A percentile compares a stretch with the other conserved stretches of the same genome.
Conservation (phyloP, 2,888 invertebrate species). For the Agrochola lychnidis region DNA sequence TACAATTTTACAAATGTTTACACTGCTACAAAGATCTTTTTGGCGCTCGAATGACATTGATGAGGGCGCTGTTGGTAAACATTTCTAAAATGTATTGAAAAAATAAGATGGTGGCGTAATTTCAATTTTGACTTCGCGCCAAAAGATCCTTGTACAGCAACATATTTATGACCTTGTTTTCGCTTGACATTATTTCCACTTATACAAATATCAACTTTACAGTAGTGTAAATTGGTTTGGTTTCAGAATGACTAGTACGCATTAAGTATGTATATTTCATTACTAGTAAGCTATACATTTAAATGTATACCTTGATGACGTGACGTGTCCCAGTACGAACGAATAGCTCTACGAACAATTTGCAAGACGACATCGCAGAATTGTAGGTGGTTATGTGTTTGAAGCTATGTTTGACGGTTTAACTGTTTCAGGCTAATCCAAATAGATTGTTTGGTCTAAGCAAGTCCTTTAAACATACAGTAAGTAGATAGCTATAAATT, state of each 20-base stretch:
- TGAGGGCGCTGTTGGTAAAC: neutral
- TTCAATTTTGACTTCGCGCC: neutral
- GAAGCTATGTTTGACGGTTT: slow-evolving; percentile 8
- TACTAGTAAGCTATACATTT: neutral
- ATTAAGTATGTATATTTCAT: neutral
- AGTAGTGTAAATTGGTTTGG: neutral
- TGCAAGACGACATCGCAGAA: neutral
- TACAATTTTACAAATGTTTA: neutral
- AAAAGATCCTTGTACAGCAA: neutral
- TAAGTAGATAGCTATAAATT: slow-evolving; percentile 38
- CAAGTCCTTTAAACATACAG: neutral
- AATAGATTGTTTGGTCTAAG: slow-evolving; percentile 5
- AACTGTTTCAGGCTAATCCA: slow-evolving; percentile 5
- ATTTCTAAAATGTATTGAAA: neutral
- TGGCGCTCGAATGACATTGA: neutral
- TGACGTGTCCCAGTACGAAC: neutral
- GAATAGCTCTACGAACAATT: neutral
- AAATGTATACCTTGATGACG: too few relatives aligned
- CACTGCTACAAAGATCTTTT: neutral
- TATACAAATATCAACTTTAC: neutral
- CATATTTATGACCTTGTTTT: neutral
- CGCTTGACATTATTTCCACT: neutral
- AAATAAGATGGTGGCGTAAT: neutral
- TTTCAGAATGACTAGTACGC: neutral
- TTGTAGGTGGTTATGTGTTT: neutral